These are phyloP conservation scores for Stratiolaelaps scimitus DNA, from an alignment of 1,140 invertebrate species.

Conservation along the genomic window DNA sequence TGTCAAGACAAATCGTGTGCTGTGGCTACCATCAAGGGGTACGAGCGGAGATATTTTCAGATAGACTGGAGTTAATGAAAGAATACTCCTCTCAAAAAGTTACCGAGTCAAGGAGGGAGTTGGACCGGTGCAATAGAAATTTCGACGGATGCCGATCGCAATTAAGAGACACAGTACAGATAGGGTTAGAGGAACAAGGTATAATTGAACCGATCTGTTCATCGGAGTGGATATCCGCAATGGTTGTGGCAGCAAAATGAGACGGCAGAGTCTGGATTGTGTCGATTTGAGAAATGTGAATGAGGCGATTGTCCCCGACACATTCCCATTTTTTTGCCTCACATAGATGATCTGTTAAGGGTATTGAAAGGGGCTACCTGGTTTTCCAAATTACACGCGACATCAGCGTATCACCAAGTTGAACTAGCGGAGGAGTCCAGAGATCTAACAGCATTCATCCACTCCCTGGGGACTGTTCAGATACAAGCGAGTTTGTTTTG, in stretches of 20 bases:
- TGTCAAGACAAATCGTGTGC: neutral
- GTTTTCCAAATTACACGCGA: slow-evolving; percentile 27
- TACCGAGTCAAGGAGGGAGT: neutral
- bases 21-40: neutral
- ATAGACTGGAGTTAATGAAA: neutral
- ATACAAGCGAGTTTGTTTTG: slow-evolving; percentile 34
- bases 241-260: slow-evolving; percentile 26
- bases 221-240: neutral
- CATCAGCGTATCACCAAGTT: slow-evolving; percentile 30
- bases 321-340: slow-evolving; percentile 30
- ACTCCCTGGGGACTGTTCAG: slow-evolving; percentile 30
- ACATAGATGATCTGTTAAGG: slow-evolving; percentile 18
- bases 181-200: neutral
- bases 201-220: neutral
- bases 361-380: neutral
- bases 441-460: neutral
- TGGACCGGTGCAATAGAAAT: neutral
- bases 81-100: neutral
- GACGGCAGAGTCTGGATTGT: slow-evolving; percentile 27
- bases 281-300: no score
- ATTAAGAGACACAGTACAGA: neutral
- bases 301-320: no score
- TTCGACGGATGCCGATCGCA: neutral
- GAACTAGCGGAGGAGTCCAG: slow-evolving; percentile 9
- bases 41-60: neutral